These are phyloP conservation scores for Plutella xylostella DNA, from an alignment of 2,888 invertebrate genomes.

Conservation along the genomic window DNA sequence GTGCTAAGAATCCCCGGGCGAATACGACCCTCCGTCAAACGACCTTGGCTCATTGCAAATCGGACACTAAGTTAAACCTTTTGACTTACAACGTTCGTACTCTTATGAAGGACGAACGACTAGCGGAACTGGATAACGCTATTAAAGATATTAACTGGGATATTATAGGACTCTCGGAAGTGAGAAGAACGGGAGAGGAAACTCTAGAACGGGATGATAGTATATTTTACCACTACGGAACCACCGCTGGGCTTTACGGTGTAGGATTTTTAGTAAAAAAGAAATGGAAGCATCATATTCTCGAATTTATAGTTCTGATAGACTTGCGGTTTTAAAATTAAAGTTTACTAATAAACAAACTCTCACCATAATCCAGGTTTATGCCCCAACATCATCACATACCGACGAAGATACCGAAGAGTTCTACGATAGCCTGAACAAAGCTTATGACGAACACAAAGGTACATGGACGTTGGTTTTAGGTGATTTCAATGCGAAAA, in stretches of 20 bases:
- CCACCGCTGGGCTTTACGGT: too few relatives aligned
- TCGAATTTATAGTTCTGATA: conserved; percentile 10
- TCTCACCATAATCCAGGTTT: not conserved
- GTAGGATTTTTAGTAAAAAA: conserved; percentile 13
- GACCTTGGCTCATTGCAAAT: too few relatives aligned
- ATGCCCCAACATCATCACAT: not conserved
- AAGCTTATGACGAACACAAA: too few relatives aligned
- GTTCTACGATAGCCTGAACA: too few relatives aligned
- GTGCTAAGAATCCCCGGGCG: too few relatives aligned
- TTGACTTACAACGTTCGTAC: not conserved
- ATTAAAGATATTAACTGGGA: too few relatives aligned
- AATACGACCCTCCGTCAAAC: too few relatives aligned
- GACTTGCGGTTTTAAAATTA: too few relatives aligned
- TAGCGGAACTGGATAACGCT: conserved; percentile 7
- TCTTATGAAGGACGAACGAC: conserved; percentile 5
- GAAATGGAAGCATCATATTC: conserved; percentile 11
- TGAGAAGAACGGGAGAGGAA: conserved; percentile 1
- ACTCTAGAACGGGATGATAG: not conserved
- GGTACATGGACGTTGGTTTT: too few relatives aligned
- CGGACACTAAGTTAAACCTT: not conserved
- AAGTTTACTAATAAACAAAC: not conserved
- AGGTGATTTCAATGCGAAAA: too few relatives aligned
- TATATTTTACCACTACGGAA: too few relatives aligned
- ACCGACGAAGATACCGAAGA: too few relatives aligned
- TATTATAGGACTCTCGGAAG: conserved; percentile 6